A percentile compares a stretch with the other conserved stretches of the same genome.
These are phyloP conservation scores for Hyposoter dolosus DNA, from an alignment of 2,888 invertebrate species.

Conservation along the genomic window DNA sequence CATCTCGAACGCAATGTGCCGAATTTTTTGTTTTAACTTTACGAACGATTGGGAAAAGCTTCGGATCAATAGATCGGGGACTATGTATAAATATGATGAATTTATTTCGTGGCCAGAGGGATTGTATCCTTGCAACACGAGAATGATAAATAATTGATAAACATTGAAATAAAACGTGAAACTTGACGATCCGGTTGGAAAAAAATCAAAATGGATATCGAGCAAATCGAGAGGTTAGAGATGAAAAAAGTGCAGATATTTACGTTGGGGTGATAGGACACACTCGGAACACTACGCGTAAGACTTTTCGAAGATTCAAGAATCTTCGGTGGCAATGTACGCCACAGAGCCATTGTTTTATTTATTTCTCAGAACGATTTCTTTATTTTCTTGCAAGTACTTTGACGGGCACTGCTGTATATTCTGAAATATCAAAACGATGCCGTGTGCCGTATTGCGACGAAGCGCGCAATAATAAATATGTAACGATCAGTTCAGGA, in stretches of 20 bases:
- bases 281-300: conserved; percentile 85
- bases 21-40: neutral
- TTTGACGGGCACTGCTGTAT: conserved; percentile 43
- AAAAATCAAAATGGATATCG: conserved; percentile 28
- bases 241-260: conserved; percentile 81
- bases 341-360: conserved; percentile 78
- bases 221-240: conserved; percentile 40
- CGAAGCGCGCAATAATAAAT: conserved; percentile 8
- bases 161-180: neutral
- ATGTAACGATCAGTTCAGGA: neutral
- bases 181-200: neutral
- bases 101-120: neutral
- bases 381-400: conserved; percentile 21
- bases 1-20: neutral
- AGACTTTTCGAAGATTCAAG: conserved; percentile 74
- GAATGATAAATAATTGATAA: neutral
- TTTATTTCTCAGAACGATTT: conserved; percentile 21
- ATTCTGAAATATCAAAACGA: neutral
- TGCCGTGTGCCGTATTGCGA: neutral
- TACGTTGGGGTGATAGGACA: conserved; percentile 92
- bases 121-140: neutral
- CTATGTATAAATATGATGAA: neutral
- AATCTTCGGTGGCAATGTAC: conserved; percentile 76
- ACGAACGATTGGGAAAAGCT: neutral
- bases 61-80: neutral